phyloP scores from a whole-genome alignment of 2,797 vertebrate genomes.

The Characodon lateralis region DNA sequence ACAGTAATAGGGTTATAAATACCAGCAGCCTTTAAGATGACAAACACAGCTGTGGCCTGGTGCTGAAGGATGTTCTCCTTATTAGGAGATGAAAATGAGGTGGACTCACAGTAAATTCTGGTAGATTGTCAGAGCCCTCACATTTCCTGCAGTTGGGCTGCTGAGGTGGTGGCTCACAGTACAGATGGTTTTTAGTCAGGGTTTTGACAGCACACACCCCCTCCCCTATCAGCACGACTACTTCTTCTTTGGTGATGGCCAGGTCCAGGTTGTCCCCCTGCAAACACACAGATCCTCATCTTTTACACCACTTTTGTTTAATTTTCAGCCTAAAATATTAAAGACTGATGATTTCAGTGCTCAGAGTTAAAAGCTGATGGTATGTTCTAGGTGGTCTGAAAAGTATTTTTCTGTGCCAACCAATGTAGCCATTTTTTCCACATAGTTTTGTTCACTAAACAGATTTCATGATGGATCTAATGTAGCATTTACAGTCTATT shows the following conservation, averaged over 20 bases:
- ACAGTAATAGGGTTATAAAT: not conserved
- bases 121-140: slow-evolving; percentile 88
- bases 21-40: not conserved
- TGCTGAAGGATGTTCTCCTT: not conserved
- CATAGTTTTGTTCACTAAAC: not conserved
- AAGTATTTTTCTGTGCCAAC: no score
- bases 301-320: no score
- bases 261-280: slow-evolving; percentile 96
- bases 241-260: slow-evolving; percentile 95
- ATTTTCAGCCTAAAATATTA: not conserved
- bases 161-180: slow-evolving; percentile 91
- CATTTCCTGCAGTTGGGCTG: slow-evolving; percentile 85
- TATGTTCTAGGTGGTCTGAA: not conserved
- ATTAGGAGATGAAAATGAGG: not conserved
- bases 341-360: no score
- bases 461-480: not conserved
- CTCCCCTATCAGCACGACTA: slow-evolving; percentile 92
- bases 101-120: slow-evolving; percentile 90
- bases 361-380: no score
- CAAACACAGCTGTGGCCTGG: no score
- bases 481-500: not conserved
- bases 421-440: not conserved
- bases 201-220: slow-evolving; percentile 94
- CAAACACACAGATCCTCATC: slow-evolving; percentile 1
- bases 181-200: slow-evolving; percentile 91